Evolutionary conservation across 2,797 vertebrate genomes (phyloP), one percentile per base, ranked within the genome.

Genomic region (Acanthopagrus latus): DNA sequence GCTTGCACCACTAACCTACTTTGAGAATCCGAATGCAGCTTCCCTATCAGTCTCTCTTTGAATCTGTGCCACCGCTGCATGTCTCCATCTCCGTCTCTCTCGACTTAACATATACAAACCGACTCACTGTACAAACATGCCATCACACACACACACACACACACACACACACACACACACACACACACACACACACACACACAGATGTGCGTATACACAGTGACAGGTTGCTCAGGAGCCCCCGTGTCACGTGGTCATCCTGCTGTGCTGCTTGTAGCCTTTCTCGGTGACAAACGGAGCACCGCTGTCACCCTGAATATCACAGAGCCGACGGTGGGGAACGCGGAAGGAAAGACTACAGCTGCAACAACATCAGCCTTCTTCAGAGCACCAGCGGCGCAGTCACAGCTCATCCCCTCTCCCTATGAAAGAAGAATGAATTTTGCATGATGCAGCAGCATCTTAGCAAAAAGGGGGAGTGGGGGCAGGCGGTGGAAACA

Each of bases 1-100:
- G 70, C 50, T 73, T 83, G 81, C 77, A 86, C 86, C 78, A 89
- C 88, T 93, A 93, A 92, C 92, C 90, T 94, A 94, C 88, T 94
- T 94, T 83, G 51, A 78, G 72, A 50, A 82, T 85, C 78, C 52
- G 70, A 91, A 71, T 85, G 82, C 81, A 86, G 76, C 62, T 52
- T 82, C 74, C 44, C 73, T 27, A 64, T 87, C 70, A 52, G 55
- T 66, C 63, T 55, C 74, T 73, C 68, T 81, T 71, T 86, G 82
- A 87, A 91, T 85, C 72, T 62, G 75, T 80, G 78, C 65, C 69
- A 82, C 70, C 48, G 72, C 74, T 80, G 73, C 80, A 66, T 7
- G 54, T 74, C 73, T 81, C 38, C 44, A 46, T 80, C 80, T 80
- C 84, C 64, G 54, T 80, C 80, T 74, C 68, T 74, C 64, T 76